phyloP scores from a whole-genome alignment of 2,113 vertebrate species.

The Cinclus cinclus region DNA sequence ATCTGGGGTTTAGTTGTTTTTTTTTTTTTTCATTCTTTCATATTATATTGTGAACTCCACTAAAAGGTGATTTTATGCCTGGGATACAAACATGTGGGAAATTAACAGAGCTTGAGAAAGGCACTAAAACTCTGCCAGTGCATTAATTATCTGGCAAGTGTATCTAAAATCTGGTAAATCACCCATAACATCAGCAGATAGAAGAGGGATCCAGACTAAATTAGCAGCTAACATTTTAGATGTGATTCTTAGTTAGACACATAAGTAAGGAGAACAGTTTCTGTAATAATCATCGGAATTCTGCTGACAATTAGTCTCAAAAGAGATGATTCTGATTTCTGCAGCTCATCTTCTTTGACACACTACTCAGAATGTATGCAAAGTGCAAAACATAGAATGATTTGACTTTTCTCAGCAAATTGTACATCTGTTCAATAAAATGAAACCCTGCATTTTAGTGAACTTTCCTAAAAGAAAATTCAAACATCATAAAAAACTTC shows the following conservation, averaged over 20 bases:
- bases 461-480: neutral
- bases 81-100: constrained; percentile 12
- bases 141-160: constrained; percentile 29
- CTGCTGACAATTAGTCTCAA: neutral
- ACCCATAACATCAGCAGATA: neutral
- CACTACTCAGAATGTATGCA: neutral
- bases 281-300: neutral
- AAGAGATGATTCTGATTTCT: neutral
- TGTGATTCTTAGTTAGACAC: neutral
- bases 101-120: constrained; percentile 47
- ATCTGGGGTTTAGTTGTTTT: neutral
- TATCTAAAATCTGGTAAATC: constrained; percentile 28
- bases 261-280: neutral
- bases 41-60: neutral
- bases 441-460: neutral
- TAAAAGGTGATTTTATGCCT: constrained; percentile 39
- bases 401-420: neutral
- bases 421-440: neutral
- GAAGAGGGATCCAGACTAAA: neutral
- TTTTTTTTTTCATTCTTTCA: neutral
- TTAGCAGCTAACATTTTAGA: neutral
- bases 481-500: neutral
- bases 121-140: neutral
- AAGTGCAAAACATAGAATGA: neutral
- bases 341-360: neutral